Evolutionary conservation across 1,140 invertebrate genomes (phyloP), one percentile per base, ranked within the genome.

Genomic region (Batillaria attramentaria): DNA sequence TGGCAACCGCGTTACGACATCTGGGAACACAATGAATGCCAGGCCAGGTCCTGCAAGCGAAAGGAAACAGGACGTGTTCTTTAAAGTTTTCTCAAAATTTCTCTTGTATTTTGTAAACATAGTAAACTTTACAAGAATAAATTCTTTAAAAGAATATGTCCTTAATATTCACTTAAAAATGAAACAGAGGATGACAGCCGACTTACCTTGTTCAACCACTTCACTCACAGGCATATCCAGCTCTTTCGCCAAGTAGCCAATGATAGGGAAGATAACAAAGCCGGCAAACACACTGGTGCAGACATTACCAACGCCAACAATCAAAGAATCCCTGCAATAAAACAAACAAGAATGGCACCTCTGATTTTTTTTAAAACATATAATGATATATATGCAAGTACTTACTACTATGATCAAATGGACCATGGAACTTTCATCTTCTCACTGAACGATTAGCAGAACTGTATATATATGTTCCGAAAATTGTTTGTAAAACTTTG

Each of bases 11-110:
- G 99, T 93, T 3, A 99, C 97, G 0, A 97, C 98, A 78, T 97
- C 98, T 54, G 98, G 98, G 92, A 99, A 99, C 3, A 97, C 98
- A 72, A 99, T 92, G 90, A 99, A 99, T 2, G 97, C 97, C 77
- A 99, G 90, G 57, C 98, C 98, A 43, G 98, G 97, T 84, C 97
- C 96, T 94, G 92, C 57, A 84, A 88, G 82, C 74, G 39, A 72
- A 76, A 50, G 70, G 18, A 42, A n/a, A n/a, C n/a, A n/a, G n/a
- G n/a, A n/a, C n/a, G n/a, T n/a, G n/a, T n/a, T n/a, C n/a, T n/a
- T n/a, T n/a, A n/a, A n/a, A n/a, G n/a, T n/a, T n/a, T n/a, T 46
- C 60, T 57, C 54, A 39, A 54, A 20, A 76, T 43, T 6, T 10
- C 37, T 13, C 5, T 6, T 18, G 43, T 50, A 35, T 74, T 50